A percentile compares a stretch with the other conserved stretches of the same genome.
phyloP scores from a whole-genome alignment of 2,797 vertebrate genomes.

The Pipistrellus kuhlii region DNA sequence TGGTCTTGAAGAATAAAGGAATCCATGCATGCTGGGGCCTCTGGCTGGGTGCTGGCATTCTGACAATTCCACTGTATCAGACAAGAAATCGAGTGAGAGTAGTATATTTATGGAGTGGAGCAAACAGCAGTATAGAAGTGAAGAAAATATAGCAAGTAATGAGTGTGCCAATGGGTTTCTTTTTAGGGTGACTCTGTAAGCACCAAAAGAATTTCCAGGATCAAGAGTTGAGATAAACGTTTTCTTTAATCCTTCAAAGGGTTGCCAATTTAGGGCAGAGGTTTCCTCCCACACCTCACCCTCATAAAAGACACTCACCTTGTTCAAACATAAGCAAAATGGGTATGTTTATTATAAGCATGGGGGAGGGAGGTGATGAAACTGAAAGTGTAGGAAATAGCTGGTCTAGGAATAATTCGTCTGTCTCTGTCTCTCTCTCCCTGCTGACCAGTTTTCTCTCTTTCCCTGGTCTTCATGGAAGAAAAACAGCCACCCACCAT shows the following conservation, averaged over 20 bases:
- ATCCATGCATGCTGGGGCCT: background rate
- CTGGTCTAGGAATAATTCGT: background rate
- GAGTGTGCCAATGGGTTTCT: background rate
- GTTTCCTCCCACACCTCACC: too few species aligned
- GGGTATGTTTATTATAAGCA: background rate
- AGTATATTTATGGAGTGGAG: background rate
- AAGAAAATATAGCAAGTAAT: background rate
- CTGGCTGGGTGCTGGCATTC: background rate
- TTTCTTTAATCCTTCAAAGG: background rate
- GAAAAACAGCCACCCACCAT: background rate
- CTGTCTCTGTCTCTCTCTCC: background rate
- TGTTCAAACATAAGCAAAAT: background rate
- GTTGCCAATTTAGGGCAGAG: background rate
- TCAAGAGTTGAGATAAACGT: background rate
- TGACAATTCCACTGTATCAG: background rate
- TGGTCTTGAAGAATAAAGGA: slow-evolving; percentile 21
- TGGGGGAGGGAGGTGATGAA: background rate
- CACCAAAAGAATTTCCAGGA: background rate
- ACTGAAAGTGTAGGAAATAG: background rate
- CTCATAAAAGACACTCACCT: background rate
- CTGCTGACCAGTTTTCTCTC: background rate
- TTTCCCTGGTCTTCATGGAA: background rate
- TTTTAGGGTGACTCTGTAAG: background rate
- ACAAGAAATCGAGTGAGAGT: background rate
- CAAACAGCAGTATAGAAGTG: background rate